Percentiles rank a stretch among this genome's conserved stretches.
Conservation (phyloP, 2,797 vertebrate genomes). For the Columba guinea region DNA sequence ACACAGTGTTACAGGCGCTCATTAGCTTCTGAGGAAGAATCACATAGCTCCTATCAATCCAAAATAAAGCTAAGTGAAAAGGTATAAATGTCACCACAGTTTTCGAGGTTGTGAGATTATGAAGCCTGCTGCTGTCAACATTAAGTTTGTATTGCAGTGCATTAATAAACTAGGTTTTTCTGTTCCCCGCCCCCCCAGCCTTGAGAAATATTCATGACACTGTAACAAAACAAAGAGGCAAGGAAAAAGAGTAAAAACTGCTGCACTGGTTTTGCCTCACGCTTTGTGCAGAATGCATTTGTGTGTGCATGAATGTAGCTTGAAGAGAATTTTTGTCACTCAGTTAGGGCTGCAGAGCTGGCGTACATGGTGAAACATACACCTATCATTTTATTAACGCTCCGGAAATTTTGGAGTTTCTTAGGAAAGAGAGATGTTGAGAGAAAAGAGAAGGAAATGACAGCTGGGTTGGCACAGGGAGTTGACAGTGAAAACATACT, state of each 20-base stretch:
- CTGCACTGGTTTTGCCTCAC: background rate
- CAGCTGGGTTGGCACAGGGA: background rate
- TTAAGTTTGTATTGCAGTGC: constrained; percentile 24
- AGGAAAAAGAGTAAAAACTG: background rate
- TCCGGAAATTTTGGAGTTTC: background rate
- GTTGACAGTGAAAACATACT: background rate
- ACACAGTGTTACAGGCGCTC: constrained; percentile 40
- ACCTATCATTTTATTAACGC: background rate
- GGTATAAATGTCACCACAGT: constrained; percentile 13
- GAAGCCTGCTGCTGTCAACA: background rate
- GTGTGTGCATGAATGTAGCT: background rate
- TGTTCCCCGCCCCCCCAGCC: background rate
- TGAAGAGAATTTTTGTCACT: background rate
- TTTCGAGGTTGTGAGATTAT: background rate
- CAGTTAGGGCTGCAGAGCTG: background rate
- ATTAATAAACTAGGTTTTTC: background rate
- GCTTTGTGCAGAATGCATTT: background rate
- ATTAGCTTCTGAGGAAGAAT: constrained; percentile 52
- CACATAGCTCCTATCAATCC: constrained; percentile 10
- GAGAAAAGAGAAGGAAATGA: background rate
- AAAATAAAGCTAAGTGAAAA: background rate
- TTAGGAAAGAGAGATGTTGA: background rate
- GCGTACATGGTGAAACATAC: background rate
- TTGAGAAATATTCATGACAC: background rate
- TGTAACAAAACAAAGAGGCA: background rate